These are phyloP conservation scores for Pituophis catenifer DNA, from an alignment of 2,113 vertebrate species.

Conservation along the genomic window DNA sequence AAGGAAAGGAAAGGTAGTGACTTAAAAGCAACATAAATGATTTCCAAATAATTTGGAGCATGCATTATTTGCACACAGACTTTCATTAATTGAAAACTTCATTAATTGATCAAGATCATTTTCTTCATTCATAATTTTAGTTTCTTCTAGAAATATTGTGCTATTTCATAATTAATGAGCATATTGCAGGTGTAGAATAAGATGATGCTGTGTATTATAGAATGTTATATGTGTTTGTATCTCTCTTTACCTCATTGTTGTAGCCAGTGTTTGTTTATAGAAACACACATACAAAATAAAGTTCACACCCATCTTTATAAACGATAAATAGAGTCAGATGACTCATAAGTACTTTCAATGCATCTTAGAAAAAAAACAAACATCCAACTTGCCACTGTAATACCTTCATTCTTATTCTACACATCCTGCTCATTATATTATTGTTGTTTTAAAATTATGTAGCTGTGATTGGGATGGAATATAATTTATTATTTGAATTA, in stretches of 20 bases:
- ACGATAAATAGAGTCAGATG: not conserved
- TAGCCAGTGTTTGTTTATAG: not conserved
- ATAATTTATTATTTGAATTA: not conserved
- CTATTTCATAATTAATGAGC: not conserved
- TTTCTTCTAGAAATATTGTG: not conserved
- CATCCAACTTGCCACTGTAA: not conserved
- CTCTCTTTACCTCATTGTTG: not conserved
- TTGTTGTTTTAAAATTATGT: not conserved
- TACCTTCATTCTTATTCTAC: not conserved
- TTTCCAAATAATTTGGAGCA: not conserved
- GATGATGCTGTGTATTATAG: not conserved
- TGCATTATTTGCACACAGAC: not conserved
- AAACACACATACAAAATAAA: not conserved
- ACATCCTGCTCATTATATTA: not conserved
- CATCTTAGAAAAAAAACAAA: conserved; percentile 26
- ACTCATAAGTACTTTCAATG: conserved; percentile 42
- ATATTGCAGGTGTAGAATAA: not conserved
- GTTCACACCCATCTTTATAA: not conserved
- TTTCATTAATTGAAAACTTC: not conserved
- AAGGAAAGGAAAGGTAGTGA: not conserved
- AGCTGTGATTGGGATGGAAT: conserved; percentile 20
- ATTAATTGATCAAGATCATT: not conserved
- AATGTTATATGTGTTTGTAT: not conserved
- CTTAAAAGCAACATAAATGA: not conserved
- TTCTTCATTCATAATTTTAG: not conserved